Percentiles rank a stretch among this genome's conserved stretches.
Conservation (phyloP, 2,113 vertebrate species). For the Sylvilagus bachmani region DNA sequence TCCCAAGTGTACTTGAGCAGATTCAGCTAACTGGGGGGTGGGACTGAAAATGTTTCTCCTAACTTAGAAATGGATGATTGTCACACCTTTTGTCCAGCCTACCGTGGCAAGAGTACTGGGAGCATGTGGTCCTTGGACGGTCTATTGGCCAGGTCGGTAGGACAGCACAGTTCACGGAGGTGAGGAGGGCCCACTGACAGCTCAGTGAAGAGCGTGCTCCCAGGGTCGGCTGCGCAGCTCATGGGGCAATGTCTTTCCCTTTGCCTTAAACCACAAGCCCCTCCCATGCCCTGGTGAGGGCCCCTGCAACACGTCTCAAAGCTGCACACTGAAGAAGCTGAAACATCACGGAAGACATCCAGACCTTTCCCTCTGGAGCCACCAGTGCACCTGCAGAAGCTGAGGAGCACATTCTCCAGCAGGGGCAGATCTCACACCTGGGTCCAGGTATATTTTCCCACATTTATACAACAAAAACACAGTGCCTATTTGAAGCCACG, state of each 20-base stretch:
- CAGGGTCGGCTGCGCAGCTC: not conserved
- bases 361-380: not conserved
- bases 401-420: not conserved
- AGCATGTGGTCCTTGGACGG: not conserved
- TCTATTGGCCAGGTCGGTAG: not conserved
- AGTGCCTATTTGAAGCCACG: not conserved
- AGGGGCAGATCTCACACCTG: not conserved
- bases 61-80: too few species aligned
- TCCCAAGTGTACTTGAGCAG: not conserved
- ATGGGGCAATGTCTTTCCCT: not conserved
- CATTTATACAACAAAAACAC: not conserved
- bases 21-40: not conserved
- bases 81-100: not conserved
- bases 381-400: not conserved
- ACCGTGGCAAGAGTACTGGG: not conserved
- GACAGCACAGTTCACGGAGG: not conserved
- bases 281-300: not conserved
- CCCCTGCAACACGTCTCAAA: not conserved
- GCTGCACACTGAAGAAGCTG: not conserved
- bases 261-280: not conserved
- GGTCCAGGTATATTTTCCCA: not conserved
- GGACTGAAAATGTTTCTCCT: not conserved
- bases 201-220: not conserved
- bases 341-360: not conserved
- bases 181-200: not conserved